phyloP scores from a whole-genome alignment of 1,140 invertebrate species.

The Macrotrachela quadricornifera region DNA sequence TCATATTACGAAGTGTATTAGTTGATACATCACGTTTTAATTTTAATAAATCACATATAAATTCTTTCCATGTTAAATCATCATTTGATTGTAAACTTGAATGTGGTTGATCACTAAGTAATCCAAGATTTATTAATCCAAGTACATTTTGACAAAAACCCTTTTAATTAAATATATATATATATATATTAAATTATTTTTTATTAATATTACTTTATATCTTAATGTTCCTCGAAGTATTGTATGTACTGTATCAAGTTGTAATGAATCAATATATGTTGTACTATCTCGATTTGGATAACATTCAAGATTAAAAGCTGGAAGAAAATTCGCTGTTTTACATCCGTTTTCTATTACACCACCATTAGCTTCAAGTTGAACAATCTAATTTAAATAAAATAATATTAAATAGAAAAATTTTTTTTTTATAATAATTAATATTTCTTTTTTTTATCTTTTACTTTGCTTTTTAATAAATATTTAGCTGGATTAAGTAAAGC shows the following conservation, averaged over 20 bases:
- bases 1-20: constrained; percentile 64
- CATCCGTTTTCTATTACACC: constrained; percentile 3
- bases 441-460: constrained; percentile 18
- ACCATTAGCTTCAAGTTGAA: background rate
- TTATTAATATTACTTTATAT: constrained; percentile 39
- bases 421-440: background rate
- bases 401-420: too few species aligned
- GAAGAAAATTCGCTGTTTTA: constrained; percentile 48
- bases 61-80: constrained; percentile 78
- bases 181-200: constrained; percentile 3
- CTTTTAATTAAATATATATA: constrained; percentile 18
- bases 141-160: constrained; percentile 70
- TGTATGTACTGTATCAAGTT: constrained; percentile 49
- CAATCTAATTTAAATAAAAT: constrained; percentile 1
- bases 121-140: constrained; percentile 58
- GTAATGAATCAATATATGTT: constrained; percentile 64
- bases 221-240: constrained; percentile 71
- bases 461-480: constrained; percentile 61
- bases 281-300: constrained; percentile 88
- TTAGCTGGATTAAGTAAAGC: constrained; percentile 69
- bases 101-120: constrained; percentile 56
- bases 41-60: constrained; percentile 64
- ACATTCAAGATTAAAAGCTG: constrained; percentile 85
- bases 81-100: constrained; percentile 72
- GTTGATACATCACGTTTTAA: constrained; percentile 66